These are phyloP conservation scores for Heteronetta atricapilla DNA, from an alignment of 2,113 vertebrate species.

Conservation along the genomic window DNA sequence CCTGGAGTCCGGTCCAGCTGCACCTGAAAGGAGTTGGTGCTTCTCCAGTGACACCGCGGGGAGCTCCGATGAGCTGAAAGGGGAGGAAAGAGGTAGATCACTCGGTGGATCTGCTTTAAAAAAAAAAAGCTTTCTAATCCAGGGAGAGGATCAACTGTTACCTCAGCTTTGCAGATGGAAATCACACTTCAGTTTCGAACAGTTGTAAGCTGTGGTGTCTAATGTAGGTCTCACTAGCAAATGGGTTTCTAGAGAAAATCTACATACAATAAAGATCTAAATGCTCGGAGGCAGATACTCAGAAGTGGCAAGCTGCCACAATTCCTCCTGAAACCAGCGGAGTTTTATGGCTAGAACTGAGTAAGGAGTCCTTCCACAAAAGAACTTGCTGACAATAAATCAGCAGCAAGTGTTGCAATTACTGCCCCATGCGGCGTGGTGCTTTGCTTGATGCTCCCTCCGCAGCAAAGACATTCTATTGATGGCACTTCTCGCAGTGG, in stretches of 20 bases:
- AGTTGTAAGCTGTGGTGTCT: background rate
- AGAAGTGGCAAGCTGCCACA: slow-evolving; percentile 29
- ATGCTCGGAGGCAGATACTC: background rate
- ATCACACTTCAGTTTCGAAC: background rate
- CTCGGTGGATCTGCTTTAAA: background rate
- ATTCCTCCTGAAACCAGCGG: slow-evolving; percentile 29
- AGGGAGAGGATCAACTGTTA: background rate
- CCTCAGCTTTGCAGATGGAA: background rate
- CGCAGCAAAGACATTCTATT: slow-evolving; percentile 44
- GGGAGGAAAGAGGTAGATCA: background rate
- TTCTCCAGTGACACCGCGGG: background rate
- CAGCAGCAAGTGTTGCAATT: slow-evolving; percentile 54
- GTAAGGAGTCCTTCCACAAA: slow-evolving; percentile 25
- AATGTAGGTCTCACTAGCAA: background rate
- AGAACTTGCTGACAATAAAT: slow-evolving; percentile 61
- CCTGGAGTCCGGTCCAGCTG: background rate
- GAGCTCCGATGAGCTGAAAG: background rate
- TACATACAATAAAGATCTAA: background rate
- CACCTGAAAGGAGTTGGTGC: background rate
- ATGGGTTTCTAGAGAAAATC: background rate
- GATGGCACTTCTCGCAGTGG: slow-evolving; percentile 48
- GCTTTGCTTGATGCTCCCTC: slow-evolving; percentile 48
- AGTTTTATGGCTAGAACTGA: slow-evolving; percentile 22
- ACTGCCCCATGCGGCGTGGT: slow-evolving; percentile 13
- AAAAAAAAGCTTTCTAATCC: background rate